These are phyloP conservation scores for Drosophila lini DNA, from an alignment of 1,140 invertebrate species.

Conservation along the genomic window DNA sequence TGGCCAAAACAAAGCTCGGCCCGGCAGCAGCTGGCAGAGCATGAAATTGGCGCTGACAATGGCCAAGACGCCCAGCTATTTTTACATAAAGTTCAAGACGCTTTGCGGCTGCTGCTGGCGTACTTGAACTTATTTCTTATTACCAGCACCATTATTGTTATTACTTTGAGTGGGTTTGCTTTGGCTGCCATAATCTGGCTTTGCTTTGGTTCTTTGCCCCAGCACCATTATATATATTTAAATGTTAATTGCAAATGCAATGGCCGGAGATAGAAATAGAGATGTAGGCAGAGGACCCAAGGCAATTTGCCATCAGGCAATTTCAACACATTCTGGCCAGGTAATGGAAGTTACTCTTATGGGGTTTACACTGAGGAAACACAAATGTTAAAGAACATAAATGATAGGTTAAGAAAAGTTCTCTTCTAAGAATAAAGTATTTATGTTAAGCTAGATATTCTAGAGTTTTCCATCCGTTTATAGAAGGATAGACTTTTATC, in stretches of 20 bases:
- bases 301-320: conserved; percentile 66
- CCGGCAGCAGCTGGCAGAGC: conserved; percentile 53
- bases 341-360: conserved; percentile 28
- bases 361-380: conserved; percentile 3
- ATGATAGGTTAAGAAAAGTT: background rate
- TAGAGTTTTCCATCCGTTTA: background rate
- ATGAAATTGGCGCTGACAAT: conserved; percentile 75
- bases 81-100: conserved; percentile 75
- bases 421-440: background rate
- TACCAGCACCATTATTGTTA: conserved; percentile 49
- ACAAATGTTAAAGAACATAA: background rate
- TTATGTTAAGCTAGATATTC: background rate
- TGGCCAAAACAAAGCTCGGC: conserved; percentile 3
- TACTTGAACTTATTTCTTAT: conserved; percentile 74
- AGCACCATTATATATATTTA: conserved; percentile 65
- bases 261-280: conserved; percentile 21
- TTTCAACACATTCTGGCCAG: conserved; percentile 53
- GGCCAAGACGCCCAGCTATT: conserved; percentile 65
- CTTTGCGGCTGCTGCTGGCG: conserved; percentile 38
- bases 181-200: conserved; percentile 67
- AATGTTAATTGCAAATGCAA: conserved; percentile 72
- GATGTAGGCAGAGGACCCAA: conserved; percentile 37
- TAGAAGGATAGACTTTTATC: too few species aligned
- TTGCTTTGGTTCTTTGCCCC: conserved; percentile 56
- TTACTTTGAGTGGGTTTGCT: conserved; percentile 61